These are phyloP conservation scores for Hypocryptadius cinnamomeus DNA, from an alignment of 2,113 vertebrate genomes.

Conservation along the genomic window DNA sequence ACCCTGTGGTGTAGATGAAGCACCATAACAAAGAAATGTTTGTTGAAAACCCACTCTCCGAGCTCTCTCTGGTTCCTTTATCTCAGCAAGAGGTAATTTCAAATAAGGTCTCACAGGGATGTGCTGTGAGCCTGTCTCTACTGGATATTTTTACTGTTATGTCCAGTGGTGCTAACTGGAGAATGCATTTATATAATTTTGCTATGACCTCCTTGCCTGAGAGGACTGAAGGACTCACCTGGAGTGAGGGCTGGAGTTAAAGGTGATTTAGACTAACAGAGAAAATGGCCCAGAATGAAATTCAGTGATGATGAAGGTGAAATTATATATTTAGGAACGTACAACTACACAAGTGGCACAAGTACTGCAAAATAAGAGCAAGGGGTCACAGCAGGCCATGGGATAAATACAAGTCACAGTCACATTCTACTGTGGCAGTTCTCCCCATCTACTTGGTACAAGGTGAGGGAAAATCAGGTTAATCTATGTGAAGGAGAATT, in stretches of 20 bases:
- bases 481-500: neutral
- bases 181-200: neutral
- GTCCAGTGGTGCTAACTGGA: neutral
- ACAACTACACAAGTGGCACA: neutral
- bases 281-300: neutral
- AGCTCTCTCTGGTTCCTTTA: neutral
- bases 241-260: neutral
- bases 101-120: neutral
- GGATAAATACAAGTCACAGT: neutral
- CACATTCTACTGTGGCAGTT: neutral
- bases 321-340: neutral
- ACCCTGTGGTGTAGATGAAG: neutral
- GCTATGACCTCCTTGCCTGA: neutral
- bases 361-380: neutral
- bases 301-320: neutral
- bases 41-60: neutral
- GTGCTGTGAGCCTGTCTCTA: neutral
- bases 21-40: neutral
- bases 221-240: neutral
- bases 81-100: slow-evolving; percentile 9
- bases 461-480: neutral
- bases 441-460: neutral
- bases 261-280: neutral
- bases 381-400: neutral
- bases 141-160: neutral